These are phyloP conservation scores for Danaus chrysippus DNA, from an alignment of 2,888 invertebrate species.

Conservation along the genomic window DNA sequence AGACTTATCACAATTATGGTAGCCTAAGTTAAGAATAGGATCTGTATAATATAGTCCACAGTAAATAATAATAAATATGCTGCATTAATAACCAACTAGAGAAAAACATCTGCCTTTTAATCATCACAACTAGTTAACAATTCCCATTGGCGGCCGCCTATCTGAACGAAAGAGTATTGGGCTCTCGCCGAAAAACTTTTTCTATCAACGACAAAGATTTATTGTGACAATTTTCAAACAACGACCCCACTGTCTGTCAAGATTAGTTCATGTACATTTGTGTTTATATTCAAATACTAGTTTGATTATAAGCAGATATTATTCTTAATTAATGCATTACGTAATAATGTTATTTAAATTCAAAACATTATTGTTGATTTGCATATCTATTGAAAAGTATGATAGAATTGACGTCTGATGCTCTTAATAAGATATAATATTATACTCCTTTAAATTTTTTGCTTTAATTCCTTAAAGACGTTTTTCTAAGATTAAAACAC, in stretches of 20 bases:
- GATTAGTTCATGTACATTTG: conserved; percentile 44
- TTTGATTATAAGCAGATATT: neutral
- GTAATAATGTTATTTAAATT: too few species aligned
- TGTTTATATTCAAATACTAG: conserved; percentile 3
- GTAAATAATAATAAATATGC: neutral
- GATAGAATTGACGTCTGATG: too few species aligned
- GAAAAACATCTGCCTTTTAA: conserved; percentile 1
- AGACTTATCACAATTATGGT: too few species aligned
- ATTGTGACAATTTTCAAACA: conserved; percentile 51
- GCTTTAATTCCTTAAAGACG: too few species aligned
- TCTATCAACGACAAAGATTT: conserved; percentile 59
- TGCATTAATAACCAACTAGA: neutral
- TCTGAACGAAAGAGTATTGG: conserved; percentile 5
- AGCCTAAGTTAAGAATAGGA: too few species aligned
- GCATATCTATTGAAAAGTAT: too few species aligned
- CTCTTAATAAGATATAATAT: too few species aligned
- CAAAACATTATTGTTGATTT: too few species aligned
- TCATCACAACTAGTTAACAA: conserved; percentile 2
- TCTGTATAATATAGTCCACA: neutral
- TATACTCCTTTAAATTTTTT: too few species aligned
- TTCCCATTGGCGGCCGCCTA: conserved; percentile 1
- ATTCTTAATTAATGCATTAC: too few species aligned
- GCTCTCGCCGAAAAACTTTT: conserved; percentile 48
- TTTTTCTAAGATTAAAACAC: too few species aligned
- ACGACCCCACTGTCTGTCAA: conserved; percentile 20